Evolutionary conservation across 2,888 invertebrate genomes (phyloP), one percentile per base, ranked within the genome.

Genomic region (Frankliniella fusca): DNA sequence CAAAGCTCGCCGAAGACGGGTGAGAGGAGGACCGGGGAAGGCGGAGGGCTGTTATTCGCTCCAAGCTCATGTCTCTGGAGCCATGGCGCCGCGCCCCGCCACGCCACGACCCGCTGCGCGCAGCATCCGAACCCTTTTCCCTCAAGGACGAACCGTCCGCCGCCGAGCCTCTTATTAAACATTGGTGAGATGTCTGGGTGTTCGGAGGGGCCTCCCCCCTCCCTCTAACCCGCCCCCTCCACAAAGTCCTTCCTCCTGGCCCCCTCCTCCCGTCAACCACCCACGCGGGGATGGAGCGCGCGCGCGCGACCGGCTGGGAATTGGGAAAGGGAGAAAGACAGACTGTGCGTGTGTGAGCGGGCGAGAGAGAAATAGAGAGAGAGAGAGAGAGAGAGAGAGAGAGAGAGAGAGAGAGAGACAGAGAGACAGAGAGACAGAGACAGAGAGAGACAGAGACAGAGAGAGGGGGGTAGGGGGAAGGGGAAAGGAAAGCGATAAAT

Each of bases 121-220:
- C n/a, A n/a, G n/a, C 38, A 38, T 38, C 38, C 38, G 38, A 38
- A 38, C 38, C 38, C 38, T 38, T 38, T 54, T 20, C 54, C 54
- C 20, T 20, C 54, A 54, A 54, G 54, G 54, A 54, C 54, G 54
- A 5, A 20, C 54, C 18, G 54, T 20, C 54, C 18, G 23, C 9
- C 70, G 11, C 70, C 1, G 0, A 12, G 27, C 70, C 70, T 70
- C 70, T 76, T 76, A 76, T 76, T 76, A 76, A 76, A 76, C 70
- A 76, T 76, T 76, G 70, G 70, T 76, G 70, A 76, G 70, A 76
- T 76, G 70, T 76, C 70, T 76, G 70, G 70, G 70, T 76, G 70
- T 76, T 76, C 70, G 70, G 15, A 0, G 20, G 1, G 0, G 18
- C 61, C 18, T 18, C 18, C 15, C 61, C 18, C 20, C 61, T 18